phyloP scores from a whole-genome alignment of 2,888 invertebrate species.

The Lochmaea crataegi region DNA sequence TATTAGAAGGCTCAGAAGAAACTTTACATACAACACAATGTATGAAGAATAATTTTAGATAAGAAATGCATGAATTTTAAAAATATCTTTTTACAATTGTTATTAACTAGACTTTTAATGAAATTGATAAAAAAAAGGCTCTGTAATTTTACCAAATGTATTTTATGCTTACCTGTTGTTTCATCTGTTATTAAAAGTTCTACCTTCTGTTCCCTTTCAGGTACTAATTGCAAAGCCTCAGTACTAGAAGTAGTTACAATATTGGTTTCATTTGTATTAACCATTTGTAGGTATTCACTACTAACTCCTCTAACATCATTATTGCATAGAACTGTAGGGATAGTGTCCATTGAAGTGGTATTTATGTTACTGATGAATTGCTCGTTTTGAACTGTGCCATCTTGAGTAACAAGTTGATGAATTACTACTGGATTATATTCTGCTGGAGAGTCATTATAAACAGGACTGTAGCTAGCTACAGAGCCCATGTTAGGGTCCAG shows the following conservation, averaged over 20 bases:
- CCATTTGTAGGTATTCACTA: conserved; percentile 58
- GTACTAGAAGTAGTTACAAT: conserved; percentile 40
- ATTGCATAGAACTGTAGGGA: conserved; percentile 56
- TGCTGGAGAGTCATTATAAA: conserved; percentile 60
- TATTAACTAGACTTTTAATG: no score
- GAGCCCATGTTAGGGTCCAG: conserved; percentile 69
- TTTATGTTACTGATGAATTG: conserved; percentile 45
- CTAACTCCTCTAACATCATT: conserved; percentile 55
- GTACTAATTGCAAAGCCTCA: conserved; percentile 49
- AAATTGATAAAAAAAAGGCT: no score
- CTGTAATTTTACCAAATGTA: not conserved
- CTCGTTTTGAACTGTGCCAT: conserved; percentile 45
- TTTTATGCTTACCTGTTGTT: conserved; percentile 54
- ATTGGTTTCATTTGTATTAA: conserved; percentile 42
- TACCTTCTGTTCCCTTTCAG: conserved; percentile 59
- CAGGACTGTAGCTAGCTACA: conserved; percentile 72
- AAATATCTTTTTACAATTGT: no score
- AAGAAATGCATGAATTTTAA: no score
- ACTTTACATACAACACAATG: no score
- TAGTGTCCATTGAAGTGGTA: conserved; percentile 49
- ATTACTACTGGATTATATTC: conserved; percentile 59
- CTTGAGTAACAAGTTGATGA: conserved; percentile 57
- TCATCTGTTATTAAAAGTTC: conserved; percentile 64
- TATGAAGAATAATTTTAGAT: no score
- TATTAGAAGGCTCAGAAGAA: no score